Conservation (phyloP, 2,113 vertebrate genomes). For the Candoia aspera region DNA sequence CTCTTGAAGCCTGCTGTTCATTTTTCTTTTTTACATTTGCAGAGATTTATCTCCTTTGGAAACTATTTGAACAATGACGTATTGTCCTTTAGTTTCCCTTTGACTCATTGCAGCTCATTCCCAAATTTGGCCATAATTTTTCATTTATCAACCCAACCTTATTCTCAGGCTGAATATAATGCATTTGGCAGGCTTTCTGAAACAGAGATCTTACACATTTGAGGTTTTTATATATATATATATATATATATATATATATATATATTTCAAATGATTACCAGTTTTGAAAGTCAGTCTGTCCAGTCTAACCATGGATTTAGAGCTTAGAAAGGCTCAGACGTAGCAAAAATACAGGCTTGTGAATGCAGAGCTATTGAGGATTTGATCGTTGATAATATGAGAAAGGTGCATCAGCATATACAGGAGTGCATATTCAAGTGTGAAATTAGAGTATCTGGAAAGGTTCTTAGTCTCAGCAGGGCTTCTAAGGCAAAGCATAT, state of each 20-base stretch:
- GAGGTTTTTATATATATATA: rapidly evolving
- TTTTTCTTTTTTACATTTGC: background rate
- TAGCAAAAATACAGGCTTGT: background rate
- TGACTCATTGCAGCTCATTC: conserved; percentile 22
- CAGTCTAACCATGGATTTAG: background rate
- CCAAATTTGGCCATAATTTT: background rate
- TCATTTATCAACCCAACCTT: background rate
- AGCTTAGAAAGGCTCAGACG: background rate
- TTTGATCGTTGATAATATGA: background rate
- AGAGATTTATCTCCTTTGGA: background rate
- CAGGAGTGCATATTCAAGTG: background rate
- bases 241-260: background rate
- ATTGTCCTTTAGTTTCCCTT: conserved; percentile 6
- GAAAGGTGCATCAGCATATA: background rate
- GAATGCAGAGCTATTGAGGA: background rate
- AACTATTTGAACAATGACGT: conserved; percentile 6
- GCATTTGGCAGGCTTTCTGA: conserved; percentile 10
- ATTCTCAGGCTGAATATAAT: background rate
- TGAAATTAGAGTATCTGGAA: background rate
- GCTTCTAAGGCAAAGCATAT: background rate
- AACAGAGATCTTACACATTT: background rate
- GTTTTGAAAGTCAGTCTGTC: background rate
- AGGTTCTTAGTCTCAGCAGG: background rate
- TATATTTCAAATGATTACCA: rapidly evolving
- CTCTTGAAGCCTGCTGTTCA: background rate